phyloP scores from a whole-genome alignment of 2,113 vertebrate genomes.

The Microtus montanus region DNA sequence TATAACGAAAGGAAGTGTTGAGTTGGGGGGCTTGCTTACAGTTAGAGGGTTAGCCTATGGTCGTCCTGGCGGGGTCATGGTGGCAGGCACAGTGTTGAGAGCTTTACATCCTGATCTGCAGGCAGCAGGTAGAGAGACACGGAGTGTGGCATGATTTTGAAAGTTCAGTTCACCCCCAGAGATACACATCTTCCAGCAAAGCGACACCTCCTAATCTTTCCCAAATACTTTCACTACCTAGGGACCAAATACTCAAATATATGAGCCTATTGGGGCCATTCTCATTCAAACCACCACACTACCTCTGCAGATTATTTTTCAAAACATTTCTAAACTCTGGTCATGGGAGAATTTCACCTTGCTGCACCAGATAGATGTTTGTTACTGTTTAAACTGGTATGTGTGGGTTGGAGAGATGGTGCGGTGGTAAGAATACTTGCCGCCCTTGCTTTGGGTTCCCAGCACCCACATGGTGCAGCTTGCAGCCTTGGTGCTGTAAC shows the following conservation, averaged over 20 bases:
- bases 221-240: neutral
- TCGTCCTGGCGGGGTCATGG: too few species aligned
- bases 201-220: neutral
- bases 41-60: neutral
- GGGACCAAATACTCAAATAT: neutral
- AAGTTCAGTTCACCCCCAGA: neutral
- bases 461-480: neutral
- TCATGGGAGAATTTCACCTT: neutral
- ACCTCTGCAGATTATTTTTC: neutral
- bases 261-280: neutral
- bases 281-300: neutral
- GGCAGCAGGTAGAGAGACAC: neutral
- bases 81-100: neutral
- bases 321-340: slow-evolving; percentile 23
- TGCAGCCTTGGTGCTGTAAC: neutral
- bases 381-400: neutral
- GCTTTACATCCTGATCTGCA: neutral
- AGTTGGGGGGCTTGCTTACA: neutral
- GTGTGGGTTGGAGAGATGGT: neutral
- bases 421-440: neutral
- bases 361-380: neutral
- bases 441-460: neutral
- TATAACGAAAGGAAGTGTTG: neutral
- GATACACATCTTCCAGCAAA: neutral
- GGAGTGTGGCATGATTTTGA: neutral